These are phyloP conservation scores for Umimayanthus kanabou DNA, from an alignment of 92 coral and sea anemone genomes.

Conservation along the genomic window DNA sequence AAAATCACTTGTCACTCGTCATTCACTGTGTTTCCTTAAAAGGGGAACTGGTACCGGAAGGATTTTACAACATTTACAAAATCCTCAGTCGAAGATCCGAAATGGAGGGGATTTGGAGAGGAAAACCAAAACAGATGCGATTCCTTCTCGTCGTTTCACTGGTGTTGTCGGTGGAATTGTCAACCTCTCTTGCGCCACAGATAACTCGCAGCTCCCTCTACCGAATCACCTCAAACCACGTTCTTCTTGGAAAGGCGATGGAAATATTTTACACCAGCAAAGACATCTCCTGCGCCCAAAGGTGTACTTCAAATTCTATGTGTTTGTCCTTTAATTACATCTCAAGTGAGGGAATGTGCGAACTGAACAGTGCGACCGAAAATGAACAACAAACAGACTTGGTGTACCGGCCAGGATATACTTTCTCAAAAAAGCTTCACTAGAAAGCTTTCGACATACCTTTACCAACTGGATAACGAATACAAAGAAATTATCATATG, in stretches of 20 bases:
- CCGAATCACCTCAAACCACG: not conserved
- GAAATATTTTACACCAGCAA: constrained; percentile 1
- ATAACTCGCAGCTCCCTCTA: constrained; percentile 1
- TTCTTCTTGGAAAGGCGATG: constrained; percentile 27
- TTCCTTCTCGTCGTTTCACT: not conserved
- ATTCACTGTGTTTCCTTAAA: not conserved
- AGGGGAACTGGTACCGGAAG: not conserved
- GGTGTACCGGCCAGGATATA: constrained; percentile 8
- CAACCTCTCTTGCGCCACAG: not conserved
- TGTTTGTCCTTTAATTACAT: constrained; percentile 29
- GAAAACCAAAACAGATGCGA: not conserved
- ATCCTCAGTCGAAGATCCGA: too few species aligned
- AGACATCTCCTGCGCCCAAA: constrained; percentile 20
- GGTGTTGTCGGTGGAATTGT: not conserved
- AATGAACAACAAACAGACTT: not conserved
- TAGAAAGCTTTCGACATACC: not conserved
- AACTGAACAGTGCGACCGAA: constrained; percentile 33
- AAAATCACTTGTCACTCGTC: not conserved
- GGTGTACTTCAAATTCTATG: not conserved
- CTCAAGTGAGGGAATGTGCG: constrained; percentile 30
- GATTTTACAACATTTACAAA: not conserved
- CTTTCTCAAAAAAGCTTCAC: constrained; percentile 16
- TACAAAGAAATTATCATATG: too few species aligned
- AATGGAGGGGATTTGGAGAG: constrained; percentile 9
- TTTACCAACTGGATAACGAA: not conserved